Base-by-base conservation (phyloP, 2,797 vertebrate genomes). In the Propithecus deckenii region DNA sequence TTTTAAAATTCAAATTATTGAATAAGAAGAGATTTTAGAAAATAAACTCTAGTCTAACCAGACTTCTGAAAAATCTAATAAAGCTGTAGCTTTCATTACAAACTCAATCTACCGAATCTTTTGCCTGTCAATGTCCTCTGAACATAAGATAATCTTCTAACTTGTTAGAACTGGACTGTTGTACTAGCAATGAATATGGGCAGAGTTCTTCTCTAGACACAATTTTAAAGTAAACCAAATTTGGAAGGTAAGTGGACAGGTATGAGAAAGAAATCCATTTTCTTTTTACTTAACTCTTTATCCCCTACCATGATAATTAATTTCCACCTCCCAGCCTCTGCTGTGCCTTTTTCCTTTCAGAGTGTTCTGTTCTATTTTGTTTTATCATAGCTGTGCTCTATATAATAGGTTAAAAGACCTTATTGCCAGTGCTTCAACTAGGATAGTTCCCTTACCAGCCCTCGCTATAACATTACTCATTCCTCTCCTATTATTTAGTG, bases 1-100 rank as follows among this genome's bases (percentile, higher is more conserved):
- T 43, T 86, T 89, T 84, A 55, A 74, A 96, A 91, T 41, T 50
- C 32, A 94, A 97, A 93, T 41, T 86, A 95, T 81, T 91, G 81
- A 74, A 93, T 22, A 50, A 83, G 63, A 69, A 93, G 55, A 74
- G 43, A 80, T 63, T 88, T 86, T 65, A 80, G 67, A 86, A 86
- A 92, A 50, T 41, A 57, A 32, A 69, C 43, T 78, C 20, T 50
- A 74, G 5, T 93, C 55, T 74, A 94, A 86, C 50, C 43, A 93
- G 38, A 78, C 15, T 65, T 96, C 96, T 65, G 10, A 89, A 92
- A 91, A 90, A 78, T 41, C 69, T 48, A 90, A 59, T 48, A 95
- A 71, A 55, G 18, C 22, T 90, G 15, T 48, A 95, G 14, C 35
- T 96, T 81, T 72, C 12, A 93, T 87, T 80, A 86, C 90, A 96